These are phyloP conservation scores for Hypocryptadius cinnamomeus DNA, from an alignment of 2,113 vertebrate species.

Conservation along the genomic window DNA sequence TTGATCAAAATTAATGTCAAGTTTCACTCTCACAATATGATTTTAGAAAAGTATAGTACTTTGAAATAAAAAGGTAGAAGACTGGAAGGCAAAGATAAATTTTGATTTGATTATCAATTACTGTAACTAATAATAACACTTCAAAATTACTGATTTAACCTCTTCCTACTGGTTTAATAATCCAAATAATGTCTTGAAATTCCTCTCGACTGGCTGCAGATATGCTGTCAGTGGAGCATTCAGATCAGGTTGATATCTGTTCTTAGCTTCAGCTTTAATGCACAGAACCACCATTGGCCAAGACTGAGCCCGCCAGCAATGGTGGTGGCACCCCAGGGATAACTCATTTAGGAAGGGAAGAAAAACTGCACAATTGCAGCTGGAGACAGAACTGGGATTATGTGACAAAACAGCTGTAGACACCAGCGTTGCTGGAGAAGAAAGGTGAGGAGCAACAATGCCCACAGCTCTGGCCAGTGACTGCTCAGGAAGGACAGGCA, in stretches of 20 bases:
- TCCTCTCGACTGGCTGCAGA: not conserved
- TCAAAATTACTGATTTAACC: not conserved
- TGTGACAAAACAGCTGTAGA: not conserved
- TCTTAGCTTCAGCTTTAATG: not conserved
- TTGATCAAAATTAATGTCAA: not conserved
- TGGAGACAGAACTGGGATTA: not conserved
- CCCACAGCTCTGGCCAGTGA: not conserved
- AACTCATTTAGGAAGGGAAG: no score
- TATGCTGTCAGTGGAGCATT: not conserved
- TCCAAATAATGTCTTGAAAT: not conserved
- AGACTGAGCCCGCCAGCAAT: not conserved
- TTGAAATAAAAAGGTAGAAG: not conserved
- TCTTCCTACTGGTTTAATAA: not conserved
- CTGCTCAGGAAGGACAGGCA: not conserved
- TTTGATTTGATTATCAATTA: not conserved
- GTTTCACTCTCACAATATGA: not conserved
- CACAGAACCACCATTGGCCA: not conserved
- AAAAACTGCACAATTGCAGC: not conserved
- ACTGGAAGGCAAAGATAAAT: not conserved
- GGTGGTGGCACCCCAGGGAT: not conserved
- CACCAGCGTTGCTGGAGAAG: not conserved
- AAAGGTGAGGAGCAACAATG: not conserved
- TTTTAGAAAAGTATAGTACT: not conserved
- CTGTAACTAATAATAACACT: not conserved
- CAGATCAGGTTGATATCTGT: not conserved